phyloP scores from a whole-genome alignment of 1,140 invertebrate species.

The Helicoverpa zea region DNA sequence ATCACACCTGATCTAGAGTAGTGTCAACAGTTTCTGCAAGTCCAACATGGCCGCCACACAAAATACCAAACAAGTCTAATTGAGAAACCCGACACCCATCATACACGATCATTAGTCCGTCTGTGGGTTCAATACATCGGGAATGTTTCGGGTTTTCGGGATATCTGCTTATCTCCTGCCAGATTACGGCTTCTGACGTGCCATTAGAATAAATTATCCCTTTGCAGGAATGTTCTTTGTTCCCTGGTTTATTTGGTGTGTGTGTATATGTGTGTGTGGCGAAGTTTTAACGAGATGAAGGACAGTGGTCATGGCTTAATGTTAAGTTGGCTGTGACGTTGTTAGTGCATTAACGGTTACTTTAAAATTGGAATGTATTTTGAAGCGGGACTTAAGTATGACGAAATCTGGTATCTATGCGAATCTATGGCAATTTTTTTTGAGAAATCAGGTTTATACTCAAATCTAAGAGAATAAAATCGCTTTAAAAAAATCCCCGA shows the following conservation, averaged over 20 bases:
- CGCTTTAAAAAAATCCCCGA: too few species aligned
- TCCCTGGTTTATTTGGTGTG: conserved; percentile 60
- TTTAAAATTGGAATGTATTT: not conserved
- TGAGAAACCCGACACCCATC: conserved; percentile 31
- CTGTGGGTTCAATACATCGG: conserved; percentile 33
- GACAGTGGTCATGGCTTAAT: not conserved
- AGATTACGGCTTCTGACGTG: conserved; percentile 42
- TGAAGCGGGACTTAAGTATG: too few species aligned
- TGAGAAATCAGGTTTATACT: too few species aligned
- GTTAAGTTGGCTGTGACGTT: not conserved
- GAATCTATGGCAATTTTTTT: too few species aligned
- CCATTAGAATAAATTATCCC: conserved; percentile 70
- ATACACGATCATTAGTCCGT: conserved; percentile 18
- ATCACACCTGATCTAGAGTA: not conserved
- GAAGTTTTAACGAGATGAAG: conserved; percentile 73
- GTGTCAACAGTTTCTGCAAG: not conserved
- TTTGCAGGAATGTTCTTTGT: conserved; percentile 66
- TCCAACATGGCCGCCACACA: not conserved
- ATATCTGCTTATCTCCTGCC: conserved; percentile 15
- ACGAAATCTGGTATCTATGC: too few species aligned
- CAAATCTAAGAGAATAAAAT: too few species aligned
- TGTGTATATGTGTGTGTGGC: conserved; percentile 51
- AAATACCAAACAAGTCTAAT: conserved; percentile 24
- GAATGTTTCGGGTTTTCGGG: conserved; percentile 12
- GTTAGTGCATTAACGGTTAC: not conserved